phyloP scores from a whole-genome alignment of 2,113 vertebrate genomes.

The Mellivora capensis region DNA sequence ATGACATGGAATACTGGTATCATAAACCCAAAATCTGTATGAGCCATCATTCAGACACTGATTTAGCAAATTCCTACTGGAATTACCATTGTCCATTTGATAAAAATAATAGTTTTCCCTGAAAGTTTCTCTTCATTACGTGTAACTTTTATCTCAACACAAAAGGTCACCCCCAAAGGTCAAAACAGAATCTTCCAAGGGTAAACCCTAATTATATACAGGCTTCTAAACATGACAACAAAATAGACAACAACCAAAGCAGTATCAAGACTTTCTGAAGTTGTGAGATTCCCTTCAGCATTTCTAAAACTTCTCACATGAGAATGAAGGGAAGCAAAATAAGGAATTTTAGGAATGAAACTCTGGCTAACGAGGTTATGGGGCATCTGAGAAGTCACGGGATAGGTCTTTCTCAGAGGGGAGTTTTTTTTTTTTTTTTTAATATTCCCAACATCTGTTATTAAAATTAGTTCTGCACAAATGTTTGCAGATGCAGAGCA shows the following conservation, averaged over 20 bases:
- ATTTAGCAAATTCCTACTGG: neutral
- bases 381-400: conserved; percentile 64
- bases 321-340: conserved; percentile 52
- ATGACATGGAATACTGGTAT: neutral
- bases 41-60: neutral
- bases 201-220: conserved; percentile 29
- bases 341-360: conserved; percentile 64
- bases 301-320: conserved; percentile 47
- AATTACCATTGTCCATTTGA: neutral
- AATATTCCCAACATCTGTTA: conserved; percentile 64
- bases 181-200: conserved; percentile 25
- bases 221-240: conserved; percentile 65
- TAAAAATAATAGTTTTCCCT: conserved; percentile 33
- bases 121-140: conserved; percentile 8
- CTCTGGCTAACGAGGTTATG: conserved; percentile 56
- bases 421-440: conserved; percentile 16
- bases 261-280: conserved; percentile 57
- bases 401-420: conserved; percentile 57
- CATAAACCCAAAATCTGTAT: neutral
- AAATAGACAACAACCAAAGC: conserved; percentile 64
- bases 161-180: neutral
- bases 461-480: conserved; percentile 73
- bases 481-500: conserved; percentile 70
- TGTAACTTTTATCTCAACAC: conserved; percentile 32
- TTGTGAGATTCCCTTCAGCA: conserved; percentile 49